Conservation (phyloP, 2,113 vertebrate genomes). For the Ageneiosus marmoratus region DNA sequence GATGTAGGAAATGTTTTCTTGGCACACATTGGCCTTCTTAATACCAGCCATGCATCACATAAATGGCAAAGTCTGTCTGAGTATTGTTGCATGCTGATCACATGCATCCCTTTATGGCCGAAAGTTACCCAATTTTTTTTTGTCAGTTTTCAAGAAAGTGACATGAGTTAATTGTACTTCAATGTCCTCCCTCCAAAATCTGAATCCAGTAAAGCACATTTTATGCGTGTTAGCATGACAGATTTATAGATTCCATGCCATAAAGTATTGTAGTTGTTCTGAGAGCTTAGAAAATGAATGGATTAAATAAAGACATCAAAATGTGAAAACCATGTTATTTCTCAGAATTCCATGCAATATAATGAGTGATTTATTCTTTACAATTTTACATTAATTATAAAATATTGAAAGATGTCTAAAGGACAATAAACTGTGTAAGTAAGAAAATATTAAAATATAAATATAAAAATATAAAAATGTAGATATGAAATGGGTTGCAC, state of each 20-base stretch:
- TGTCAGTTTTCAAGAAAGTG: neutral
- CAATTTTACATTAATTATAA: neutral
- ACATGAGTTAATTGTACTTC: neutral
- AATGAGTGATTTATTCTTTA: neutral
- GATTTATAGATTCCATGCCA: neutral
- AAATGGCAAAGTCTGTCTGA: neutral
- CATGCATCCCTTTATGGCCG: no score
- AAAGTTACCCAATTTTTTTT: neutral
- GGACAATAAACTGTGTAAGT: neutral
- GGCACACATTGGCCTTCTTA: neutral
- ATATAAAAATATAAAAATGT: no score
- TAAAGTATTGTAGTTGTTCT: neutral
- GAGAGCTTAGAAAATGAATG: neutral
- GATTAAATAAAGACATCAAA: neutral
- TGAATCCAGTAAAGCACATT: neutral
- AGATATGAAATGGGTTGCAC: no score
- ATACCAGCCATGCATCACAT: neutral
- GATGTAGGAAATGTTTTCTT: neutral
- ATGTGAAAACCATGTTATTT: neutral
- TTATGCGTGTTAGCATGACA: neutral
- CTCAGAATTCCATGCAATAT: neutral
- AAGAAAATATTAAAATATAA: no score
- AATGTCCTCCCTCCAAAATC: neutral
- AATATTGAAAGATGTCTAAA: neutral
- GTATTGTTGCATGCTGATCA: neutral